Evolutionary conservation across 2,113 vertebrate genomes (phyloP), one percentile per base, ranked within the genome.

Genomic region (Vicugna pacos): DNA sequence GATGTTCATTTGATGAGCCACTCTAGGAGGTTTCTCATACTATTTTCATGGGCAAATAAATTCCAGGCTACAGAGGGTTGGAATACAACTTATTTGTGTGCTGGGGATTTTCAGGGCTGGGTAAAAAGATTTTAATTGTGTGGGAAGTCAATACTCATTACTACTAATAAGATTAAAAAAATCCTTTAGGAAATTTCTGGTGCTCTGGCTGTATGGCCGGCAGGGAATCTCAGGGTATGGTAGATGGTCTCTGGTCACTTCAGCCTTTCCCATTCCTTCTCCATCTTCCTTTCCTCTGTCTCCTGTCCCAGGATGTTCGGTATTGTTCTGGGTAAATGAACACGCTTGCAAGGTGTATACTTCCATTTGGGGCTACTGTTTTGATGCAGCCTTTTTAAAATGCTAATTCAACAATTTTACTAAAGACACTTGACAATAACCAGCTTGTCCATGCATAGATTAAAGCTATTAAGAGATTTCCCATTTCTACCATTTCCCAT

Each of bases 41-140:
- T 60, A 14, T 75, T 83, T 92, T 82, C 62, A 85, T 73, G 64
- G 35, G 35, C 19, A 96, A 93, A 85, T 73, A 26, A 79, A 90
- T 90, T 79, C n/a, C 48, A 79, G 32, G 46, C 72, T 80, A 48
- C 35, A 64, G 46, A 80, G 28, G 85, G 56, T 5, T 85, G 26
- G 48, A 79, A 65, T 73, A 72, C 56, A 84, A 52, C 24, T 93
- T 67, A 67, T 32, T 89, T 79, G 64, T 75, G 48, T 65, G 54
- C 54, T 52, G 26, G 46, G 48, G 24, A 38, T 35, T 90, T 80
- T 65, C 48, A 73, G 30, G n/a, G 48, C 30, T 90, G 35, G 54
- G 24, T 69, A 35, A 75, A 72, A 92, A 35, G 35, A 56, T 90
- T 90, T 90, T 85, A 93, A 65, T 85, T 93, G 54, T 79, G 30